phyloP scores from a whole-genome alignment of 92 coral and sea anemone species.

The Ricordea florida region DNA sequence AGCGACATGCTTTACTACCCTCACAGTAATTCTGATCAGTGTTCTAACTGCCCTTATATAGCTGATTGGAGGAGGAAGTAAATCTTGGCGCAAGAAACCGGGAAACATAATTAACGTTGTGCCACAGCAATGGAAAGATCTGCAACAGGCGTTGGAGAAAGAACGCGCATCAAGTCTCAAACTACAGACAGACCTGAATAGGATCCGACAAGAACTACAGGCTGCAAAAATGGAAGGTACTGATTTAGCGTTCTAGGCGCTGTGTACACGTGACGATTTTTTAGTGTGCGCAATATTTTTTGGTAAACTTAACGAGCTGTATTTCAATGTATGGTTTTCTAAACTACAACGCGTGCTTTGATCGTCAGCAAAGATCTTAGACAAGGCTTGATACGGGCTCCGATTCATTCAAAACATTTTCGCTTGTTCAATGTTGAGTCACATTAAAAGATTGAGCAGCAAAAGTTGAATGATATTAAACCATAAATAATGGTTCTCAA shows the following conservation, averaged over 20 bases:
- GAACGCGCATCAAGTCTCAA: constrained; percentile 86
- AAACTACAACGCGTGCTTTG: too few relatives aligned
- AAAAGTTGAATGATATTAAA: too few relatives aligned
- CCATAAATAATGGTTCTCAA: too few relatives aligned
- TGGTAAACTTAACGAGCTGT: too few relatives aligned
- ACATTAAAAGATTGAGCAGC: too few relatives aligned
- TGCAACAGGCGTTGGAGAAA: constrained; percentile 95
- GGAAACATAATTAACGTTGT: constrained; percentile 81
- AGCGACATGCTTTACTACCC: too few relatives aligned
- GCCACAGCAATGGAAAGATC: constrained; percentile 94
- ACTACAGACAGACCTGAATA: constrained; percentile 95
- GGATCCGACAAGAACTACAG: constrained; percentile 78
- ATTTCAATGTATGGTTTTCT: too few relatives aligned
- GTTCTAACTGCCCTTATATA: constrained; percentile 8
- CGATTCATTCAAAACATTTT: too few relatives aligned
- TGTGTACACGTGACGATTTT: neutral
- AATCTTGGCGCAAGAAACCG: constrained; percentile 83
- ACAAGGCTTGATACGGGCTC: too few relatives aligned
- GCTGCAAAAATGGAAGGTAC: constrained; percentile 90
- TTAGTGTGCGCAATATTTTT: neutral
- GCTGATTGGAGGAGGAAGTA: constrained; percentile 82
- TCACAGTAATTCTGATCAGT: too few relatives aligned
- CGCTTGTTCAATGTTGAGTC: too few relatives aligned
- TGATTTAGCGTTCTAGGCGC: neutral
- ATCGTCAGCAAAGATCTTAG: too few relatives aligned